Conservation (phyloP, 1,140 invertebrate species). For the Berghia stephanieae region DNA sequence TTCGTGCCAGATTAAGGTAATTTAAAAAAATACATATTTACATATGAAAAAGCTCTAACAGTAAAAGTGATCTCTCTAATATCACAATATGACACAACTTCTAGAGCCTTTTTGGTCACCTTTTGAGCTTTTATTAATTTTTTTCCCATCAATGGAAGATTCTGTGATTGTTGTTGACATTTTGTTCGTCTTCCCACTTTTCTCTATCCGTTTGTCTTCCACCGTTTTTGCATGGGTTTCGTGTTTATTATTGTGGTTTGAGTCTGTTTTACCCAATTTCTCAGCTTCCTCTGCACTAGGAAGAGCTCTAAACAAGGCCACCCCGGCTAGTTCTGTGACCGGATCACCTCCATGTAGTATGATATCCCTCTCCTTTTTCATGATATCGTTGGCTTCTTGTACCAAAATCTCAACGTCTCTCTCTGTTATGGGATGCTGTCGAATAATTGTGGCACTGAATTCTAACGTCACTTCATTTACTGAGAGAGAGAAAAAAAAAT, state of each 20-base stretch:
- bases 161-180: conserved; percentile 23
- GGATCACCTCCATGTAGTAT: conserved; percentile 46
- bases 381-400: conserved; percentile 43
- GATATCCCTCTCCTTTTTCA: conserved; percentile 44
- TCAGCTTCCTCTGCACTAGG: conserved; percentile 14
- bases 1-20: neutral
- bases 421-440: conserved; percentile 48
- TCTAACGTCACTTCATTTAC: conserved; percentile 54
- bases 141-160: neutral
- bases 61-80: too few species aligned
- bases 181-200: conserved; percentile 27
- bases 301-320: conserved; percentile 29
- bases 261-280: neutral
- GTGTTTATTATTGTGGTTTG: neutral
- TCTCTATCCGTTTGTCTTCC: conserved; percentile 18
- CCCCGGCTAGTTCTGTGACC: conserved; percentile 34
- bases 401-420: conserved; percentile 42
- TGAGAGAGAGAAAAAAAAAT: conserved; percentile 36
- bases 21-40: neutral
- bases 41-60: too few species aligned
- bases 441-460: conserved; percentile 50
- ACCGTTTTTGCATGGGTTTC: too few species aligned
- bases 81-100: conserved; percentile 25
- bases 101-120: conserved; percentile 3
- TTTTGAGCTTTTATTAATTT: neutral